These are phyloP conservation scores for Empidonax traillii DNA, from an alignment of 2,113 vertebrate genomes.

Conservation along the genomic window DNA sequence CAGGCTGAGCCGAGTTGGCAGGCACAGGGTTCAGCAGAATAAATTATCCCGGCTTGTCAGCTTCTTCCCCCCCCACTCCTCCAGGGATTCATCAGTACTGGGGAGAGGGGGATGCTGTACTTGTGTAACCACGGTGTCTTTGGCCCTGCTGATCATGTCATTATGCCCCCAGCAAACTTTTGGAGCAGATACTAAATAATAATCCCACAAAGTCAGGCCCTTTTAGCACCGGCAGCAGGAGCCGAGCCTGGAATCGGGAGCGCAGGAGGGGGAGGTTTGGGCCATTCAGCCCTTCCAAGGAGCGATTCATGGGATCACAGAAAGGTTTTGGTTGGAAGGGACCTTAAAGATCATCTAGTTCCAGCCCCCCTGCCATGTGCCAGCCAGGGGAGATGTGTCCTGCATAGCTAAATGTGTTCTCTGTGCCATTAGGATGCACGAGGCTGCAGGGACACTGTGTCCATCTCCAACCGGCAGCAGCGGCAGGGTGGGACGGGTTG, in stretches of 20 bases:
- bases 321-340: not conserved
- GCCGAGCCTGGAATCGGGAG: not conserved
- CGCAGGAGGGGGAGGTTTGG: not conserved
- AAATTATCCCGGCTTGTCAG: not conserved
- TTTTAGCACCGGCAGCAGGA: not conserved
- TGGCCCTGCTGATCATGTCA: not conserved
- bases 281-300: not conserved
- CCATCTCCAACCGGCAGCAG: not conserved
- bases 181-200: not conserved
- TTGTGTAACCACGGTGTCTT: not conserved
- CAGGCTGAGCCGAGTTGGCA: conserved; percentile 57
- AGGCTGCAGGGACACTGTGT: not conserved
- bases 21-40: conserved; percentile 35
- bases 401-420: conserved; percentile 23
- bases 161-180: not conserved
- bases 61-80: not conserved
- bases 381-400: not conserved
- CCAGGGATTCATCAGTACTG: not conserved
- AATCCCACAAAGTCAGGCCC: not conserved
- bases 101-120: not conserved
- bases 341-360: not conserved
- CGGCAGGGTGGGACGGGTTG: not conserved
- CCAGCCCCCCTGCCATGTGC: not conserved
- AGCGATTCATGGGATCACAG: not conserved
- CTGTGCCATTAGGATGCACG: not conserved